Evolutionary conservation across 2,888 invertebrate genomes (phyloP).

Genomic region (Synanthedon vespiformis): DNA sequence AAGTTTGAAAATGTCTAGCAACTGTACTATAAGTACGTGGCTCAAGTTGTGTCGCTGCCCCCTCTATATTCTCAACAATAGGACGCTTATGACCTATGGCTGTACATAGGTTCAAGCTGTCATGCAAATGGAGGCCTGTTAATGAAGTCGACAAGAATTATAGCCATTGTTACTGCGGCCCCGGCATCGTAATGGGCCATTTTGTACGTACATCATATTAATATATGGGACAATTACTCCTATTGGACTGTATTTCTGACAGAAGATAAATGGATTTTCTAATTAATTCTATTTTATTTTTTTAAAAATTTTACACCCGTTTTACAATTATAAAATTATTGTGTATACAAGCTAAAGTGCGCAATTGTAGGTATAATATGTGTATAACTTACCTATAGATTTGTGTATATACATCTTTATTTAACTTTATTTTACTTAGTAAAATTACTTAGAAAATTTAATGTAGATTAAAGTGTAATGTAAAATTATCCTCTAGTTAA

Average conservation of each 20-base stretch:
- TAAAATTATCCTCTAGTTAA: no score
- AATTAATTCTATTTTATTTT: neutral
- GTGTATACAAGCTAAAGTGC: no score
- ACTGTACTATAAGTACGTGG: neutral
- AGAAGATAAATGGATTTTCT: slow-evolving; percentile 22
- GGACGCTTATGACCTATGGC: slow-evolving; percentile 37
- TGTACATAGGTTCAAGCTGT: slow-evolving; percentile 40
- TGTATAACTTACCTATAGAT: no score
- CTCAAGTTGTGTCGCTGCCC: neutral
- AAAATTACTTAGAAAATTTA: no score
- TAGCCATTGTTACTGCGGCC: slow-evolving; percentile 64
- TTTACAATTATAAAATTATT: no score
- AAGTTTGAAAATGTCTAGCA: slow-evolving; percentile 2
- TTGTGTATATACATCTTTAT: no score
- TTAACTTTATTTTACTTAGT: no score
- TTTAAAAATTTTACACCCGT: neutral
- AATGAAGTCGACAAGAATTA: slow-evolving; percentile 69
- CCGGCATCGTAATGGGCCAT: slow-evolving; percentile 59
- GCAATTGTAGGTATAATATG: no score
- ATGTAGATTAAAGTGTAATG: no score
- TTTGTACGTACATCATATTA: slow-evolving; percentile 62
- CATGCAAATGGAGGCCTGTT: slow-evolving; percentile 70
- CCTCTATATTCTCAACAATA: slow-evolving; percentile 29
- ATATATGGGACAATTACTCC: slow-evolving; percentile 59
- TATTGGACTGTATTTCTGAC: slow-evolving; percentile 46